Evolutionary conservation across 2,888 invertebrate species (phyloP), one percentile per base, ranked within the genome.

Genomic region (Osedax frankpressi): DNA sequence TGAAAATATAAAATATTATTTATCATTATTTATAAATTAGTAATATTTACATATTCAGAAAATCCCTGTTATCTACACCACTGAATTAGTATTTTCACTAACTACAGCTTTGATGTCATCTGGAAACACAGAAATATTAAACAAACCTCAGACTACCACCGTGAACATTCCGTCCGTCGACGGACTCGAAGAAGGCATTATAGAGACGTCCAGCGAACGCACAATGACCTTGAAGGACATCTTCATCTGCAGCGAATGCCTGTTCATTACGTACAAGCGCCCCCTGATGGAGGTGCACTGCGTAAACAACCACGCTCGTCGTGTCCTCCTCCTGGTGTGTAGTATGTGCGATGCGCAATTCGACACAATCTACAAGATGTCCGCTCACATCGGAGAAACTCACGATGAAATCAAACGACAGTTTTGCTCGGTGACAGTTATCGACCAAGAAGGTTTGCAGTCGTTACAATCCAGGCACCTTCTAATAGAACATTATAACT

Each of bases 201-300:
- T 11, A 44, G 19, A 6, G 11, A 44, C 44, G 11, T 19, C 19
- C 19, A 6, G 11, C 44, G 19, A 11, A 19, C 44, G 44, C 19
- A 11, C 44, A 6, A 69, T 69, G 69, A 30, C 30, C 19, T 29
- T 69, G 69, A 69, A 69, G 28, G 69, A 69, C 3, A 29, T 28
- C 28, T 69, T 69, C 29, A 28, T 69, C 11, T 69, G 69, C 28
- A 28, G 28, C 28, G 69, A 69, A n/a, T 69, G 69, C 19, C 28
- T 28, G 69, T 69, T 69, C 28, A 30, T 69, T 6, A 69, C 69
- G 6, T 69, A 69, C 69, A 69, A 69, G 28, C 69, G 69, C 11
- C 29, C 69, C 28, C 69, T 69, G 28, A 69, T 69, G 69, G 69
- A 69, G 29, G 30, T 69, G 25, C 69, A 69, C 14, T 69, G 69